Conservation (phyloP, 2,888 invertebrate genomes). For the Drymonia ruficornis region DNA sequence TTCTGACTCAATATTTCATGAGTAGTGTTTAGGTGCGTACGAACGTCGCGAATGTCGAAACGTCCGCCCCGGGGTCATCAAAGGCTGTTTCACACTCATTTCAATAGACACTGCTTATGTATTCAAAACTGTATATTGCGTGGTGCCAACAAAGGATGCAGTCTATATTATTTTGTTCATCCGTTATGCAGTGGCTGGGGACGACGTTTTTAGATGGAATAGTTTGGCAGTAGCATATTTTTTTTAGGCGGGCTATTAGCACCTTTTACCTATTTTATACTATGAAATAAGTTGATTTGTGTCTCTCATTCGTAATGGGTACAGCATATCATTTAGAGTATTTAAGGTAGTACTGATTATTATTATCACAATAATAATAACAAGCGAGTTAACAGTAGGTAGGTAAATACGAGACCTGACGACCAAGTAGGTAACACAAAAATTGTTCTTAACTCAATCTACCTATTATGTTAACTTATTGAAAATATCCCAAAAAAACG, state of each 20-base stretch:
- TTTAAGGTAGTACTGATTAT: too few relatives aligned
- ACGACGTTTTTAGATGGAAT: not conserved
- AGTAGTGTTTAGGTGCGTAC: conserved; percentile 1
- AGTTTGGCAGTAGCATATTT: too few relatives aligned
- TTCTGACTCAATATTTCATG: conserved; percentile 4
- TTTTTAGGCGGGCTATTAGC: not conserved
- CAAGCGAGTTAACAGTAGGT: too few relatives aligned
- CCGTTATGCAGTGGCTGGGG: conserved; percentile 32
- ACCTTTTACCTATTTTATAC: too few relatives aligned
- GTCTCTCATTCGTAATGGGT: too few relatives aligned
- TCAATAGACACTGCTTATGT: conserved; percentile 59
- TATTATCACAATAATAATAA: too few relatives aligned
- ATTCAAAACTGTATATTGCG: conserved; percentile 59
- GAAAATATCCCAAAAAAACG: not conserved
- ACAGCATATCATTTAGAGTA: too few relatives aligned
- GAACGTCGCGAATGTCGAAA: conserved; percentile 38
- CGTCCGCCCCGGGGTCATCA: conserved; percentile 49
- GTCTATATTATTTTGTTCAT: conserved; percentile 43
- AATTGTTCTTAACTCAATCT: not conserved
- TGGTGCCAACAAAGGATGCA: conserved; percentile 54
- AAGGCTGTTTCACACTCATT: conserved; percentile 54
- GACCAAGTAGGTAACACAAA: too few relatives aligned
- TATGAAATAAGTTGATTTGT: too few relatives aligned
- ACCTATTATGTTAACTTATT: not conserved
- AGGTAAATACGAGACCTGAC: too few relatives aligned